A percentile compares a stretch with the other conserved stretches of the same genome.
Conservation (phyloP, 2,113 vertebrate genomes). For the Hemibagrus wyckioides region DNA sequence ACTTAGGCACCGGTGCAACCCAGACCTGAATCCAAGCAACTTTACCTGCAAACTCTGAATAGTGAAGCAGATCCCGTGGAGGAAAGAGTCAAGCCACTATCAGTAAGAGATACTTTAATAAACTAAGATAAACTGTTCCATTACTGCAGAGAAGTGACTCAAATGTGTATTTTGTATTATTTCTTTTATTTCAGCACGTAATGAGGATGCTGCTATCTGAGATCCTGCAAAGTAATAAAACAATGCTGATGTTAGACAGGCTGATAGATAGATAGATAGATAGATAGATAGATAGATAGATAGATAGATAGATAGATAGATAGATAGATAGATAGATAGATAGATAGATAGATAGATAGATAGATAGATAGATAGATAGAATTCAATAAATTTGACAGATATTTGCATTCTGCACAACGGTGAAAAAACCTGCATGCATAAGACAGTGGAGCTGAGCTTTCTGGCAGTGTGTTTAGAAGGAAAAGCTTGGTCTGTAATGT, state of each 20-base stretch:
- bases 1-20: not conserved
- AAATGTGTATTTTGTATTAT: not conserved
- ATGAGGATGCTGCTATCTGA: not conserved
- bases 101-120: not conserved
- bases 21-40: not conserved
- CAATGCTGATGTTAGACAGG: not conserved
- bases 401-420: not conserved
- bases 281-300: too few relatives aligned
- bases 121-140: not conserved
- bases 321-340: too few relatives aligned
- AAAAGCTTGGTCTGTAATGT: not conserved
- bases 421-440: not conserved
- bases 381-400: not conserved
- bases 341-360: too few relatives aligned
- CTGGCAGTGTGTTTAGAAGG: not conserved
- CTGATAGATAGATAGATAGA: not conserved
- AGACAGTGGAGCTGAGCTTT: not conserved
- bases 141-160: not conserved
- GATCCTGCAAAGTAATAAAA: not conserved
- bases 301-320: too few relatives aligned
- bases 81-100: not conserved
- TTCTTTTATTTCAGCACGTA: not conserved
- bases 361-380: too few relatives aligned
- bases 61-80: not conserved
- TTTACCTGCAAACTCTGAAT: not conserved